These are phyloP conservation scores for Myoxocephalus aenaeus DNA, from an alignment of 2,797 vertebrate species.

Conservation along the genomic window DNA sequence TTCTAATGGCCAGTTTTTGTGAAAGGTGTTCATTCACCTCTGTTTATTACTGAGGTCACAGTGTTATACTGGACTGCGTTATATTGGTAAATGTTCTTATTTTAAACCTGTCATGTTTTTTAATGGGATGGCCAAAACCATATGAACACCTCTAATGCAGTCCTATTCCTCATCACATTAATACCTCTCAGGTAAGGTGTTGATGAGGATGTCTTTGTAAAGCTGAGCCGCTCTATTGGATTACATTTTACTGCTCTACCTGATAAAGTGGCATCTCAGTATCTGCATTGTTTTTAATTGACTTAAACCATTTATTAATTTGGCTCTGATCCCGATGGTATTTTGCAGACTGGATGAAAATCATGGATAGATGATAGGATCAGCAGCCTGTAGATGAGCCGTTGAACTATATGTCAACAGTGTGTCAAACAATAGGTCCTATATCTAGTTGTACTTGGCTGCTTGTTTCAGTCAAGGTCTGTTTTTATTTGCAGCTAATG, in stretches of 20 bases:
- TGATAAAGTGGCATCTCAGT: not conserved
- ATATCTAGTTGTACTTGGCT: not conserved
- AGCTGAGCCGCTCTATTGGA: not conserved
- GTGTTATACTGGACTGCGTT: not conserved
- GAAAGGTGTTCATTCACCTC: not conserved
- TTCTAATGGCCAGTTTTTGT: not conserved
- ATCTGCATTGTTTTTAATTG: constrained; percentile 4
- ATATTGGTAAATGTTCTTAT: not conserved
- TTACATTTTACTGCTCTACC: not conserved
- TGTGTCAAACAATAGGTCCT: constrained; percentile 6
- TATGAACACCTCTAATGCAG: too few relatives aligned
- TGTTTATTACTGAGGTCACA: not conserved
- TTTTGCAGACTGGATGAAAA: not conserved
- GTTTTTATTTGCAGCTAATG: constrained; percentile 30
- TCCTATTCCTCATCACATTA: too few relatives aligned
- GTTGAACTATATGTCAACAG: not conserved
- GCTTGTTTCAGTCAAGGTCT: constrained; percentile 14
- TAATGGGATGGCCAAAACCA: too few relatives aligned
- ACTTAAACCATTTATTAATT: not conserved
- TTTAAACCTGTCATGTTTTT: not conserved
- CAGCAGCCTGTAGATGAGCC: not conserved
- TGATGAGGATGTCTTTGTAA: not conserved
- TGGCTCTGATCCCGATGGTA: not conserved
- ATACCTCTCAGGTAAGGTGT: not conserved
- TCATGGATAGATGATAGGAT: not conserved